phyloP scores from a whole-genome alignment of 2,797 vertebrate species.

The Pantherophis vulpinus region DNA sequence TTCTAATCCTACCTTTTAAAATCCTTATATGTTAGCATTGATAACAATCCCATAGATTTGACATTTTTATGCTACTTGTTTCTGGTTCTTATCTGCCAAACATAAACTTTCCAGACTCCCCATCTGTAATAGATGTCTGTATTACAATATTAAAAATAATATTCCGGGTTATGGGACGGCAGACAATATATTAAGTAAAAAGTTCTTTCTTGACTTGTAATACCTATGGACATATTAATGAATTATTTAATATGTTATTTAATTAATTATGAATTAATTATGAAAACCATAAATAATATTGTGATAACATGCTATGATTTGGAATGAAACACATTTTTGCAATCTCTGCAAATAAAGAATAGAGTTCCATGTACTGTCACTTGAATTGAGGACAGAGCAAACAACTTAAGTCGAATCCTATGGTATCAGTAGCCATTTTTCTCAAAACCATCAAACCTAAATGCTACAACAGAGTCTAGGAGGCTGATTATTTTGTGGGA shows the following conservation, averaged over 20 bases:
- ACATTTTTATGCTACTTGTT: neutral
- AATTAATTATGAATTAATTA: neutral
- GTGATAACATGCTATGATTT: neutral
- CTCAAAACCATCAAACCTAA: neutral
- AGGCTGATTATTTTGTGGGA: neutral
- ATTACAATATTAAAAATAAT: neutral
- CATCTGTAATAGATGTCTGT: neutral
- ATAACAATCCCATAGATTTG: neutral
- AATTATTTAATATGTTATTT: no score
- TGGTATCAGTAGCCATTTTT: neutral
- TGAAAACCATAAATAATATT: neutral
- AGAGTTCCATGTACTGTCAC: neutral
- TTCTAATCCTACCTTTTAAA: no score
- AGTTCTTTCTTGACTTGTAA: neutral
- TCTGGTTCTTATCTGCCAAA: neutral
- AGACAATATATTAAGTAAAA: neutral
- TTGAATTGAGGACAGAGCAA: neutral
- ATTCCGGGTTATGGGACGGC: neutral
- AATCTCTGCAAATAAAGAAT: neutral
- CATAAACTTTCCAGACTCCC: neutral
- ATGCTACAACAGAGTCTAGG: neutral
- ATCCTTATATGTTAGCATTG: no score
- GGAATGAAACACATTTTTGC: neutral
- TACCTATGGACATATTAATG: neutral
- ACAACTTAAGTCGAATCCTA: neutral